phyloP scores from a whole-genome alignment of 2,797 vertebrate genomes.

The Nannoperca obscura region DNA sequence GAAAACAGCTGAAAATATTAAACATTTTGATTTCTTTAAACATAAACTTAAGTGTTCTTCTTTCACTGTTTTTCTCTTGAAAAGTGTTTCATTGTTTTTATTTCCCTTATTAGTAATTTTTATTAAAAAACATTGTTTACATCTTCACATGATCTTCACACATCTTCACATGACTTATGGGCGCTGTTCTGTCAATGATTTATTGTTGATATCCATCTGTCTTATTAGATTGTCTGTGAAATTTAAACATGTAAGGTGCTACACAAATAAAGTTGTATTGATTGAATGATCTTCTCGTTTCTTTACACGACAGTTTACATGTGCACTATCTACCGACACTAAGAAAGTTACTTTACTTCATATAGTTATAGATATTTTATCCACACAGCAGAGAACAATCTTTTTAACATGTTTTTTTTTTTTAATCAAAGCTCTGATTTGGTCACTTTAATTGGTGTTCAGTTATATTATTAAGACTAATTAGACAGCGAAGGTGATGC shows the following conservation, averaged over 20 bases:
- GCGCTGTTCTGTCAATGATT: background rate
- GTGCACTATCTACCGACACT: background rate
- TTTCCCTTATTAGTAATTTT: too few species aligned
- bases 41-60: background rate
- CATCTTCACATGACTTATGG: too few species aligned
- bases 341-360: background rate
- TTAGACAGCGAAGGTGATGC: conserved; percentile 91
- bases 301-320: background rate
- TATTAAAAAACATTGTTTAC: too few species aligned
- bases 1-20: background rate
- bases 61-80: background rate
- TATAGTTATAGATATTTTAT: background rate
- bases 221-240: background rate
- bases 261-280: background rate
- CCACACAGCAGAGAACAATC: conserved; percentile 6
- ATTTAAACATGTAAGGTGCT: background rate
- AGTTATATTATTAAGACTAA: conserved; percentile 73
- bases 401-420: background rate
- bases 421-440: conserved; percentile 32
- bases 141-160: too few species aligned
- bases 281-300: background rate
- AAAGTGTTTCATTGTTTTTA: background rate
- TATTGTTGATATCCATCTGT: background rate
- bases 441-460: conserved; percentile 75
- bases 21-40: background rate